Evolutionary conservation across 2,888 invertebrate species (phyloP), one percentile per base, ranked within the genome.

Genomic region (Sepioteuthis lessoniana): DNA sequence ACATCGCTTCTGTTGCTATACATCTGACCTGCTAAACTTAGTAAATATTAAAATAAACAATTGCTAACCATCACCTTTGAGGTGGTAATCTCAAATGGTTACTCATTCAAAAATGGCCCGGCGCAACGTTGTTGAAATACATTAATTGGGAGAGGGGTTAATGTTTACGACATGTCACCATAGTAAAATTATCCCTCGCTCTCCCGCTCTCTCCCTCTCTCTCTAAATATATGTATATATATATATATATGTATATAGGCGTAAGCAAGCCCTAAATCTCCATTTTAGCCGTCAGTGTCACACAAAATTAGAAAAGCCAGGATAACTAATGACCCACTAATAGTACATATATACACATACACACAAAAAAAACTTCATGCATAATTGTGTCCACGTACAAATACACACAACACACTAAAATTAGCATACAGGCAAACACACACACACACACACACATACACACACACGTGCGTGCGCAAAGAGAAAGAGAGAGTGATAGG

Each of bases 271-370:
- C 19, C 60, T 60, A 60, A 76, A 76, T 76, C 35, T 76, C 76
- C 76, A 76, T 76, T 76, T 76, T n/a, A 76, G 76, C n/a, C 76
- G 76, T 76, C 76, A 76, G 76, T 76, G 76, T 76, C 76, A 76
- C n/a, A 0, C 16, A 16, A 2, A 76, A 76, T 76, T n/a, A 76
- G n/a, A 76, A 76, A 5, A n/a, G 76, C 28, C 60, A 16, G 3
- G n/a, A 35, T n/a, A 76, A 76, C 13, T 76, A n/a, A 76, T 76
- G 76, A 76, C n/a, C n/a, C 76, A 76, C n/a, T 76, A 76, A 76
- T n/a, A 2, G 16, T 10, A 31, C n/a, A 7, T 13, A 76, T 19
- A 76, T 76, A 76, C 8, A 76, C 8, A 31, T 13, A 76, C 16
- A n/a, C 25, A n/a, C 8, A 76, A 0, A n/a, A 1, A n/a, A 13